These are phyloP conservation scores for Florisuga fusca DNA, from an alignment of 2,797 vertebrate species.

Conservation along the genomic window DNA sequence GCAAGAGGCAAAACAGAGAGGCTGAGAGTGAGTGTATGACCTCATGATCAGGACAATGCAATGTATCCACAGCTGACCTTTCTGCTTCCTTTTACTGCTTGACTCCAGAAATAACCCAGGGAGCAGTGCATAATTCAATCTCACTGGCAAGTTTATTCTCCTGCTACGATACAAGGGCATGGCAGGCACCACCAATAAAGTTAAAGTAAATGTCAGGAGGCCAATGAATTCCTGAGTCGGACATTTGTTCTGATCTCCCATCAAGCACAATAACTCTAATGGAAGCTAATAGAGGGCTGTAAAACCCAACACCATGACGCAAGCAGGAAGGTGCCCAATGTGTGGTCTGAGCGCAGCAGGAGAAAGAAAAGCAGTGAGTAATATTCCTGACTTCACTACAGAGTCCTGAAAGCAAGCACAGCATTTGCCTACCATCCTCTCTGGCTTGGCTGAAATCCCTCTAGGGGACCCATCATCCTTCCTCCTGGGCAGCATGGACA, in stretches of 20 bases:
- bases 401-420: background rate
- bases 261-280: constrained; percentile 60
- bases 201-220: constrained; percentile 68
- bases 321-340: constrained; percentile 18
- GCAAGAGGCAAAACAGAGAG: constrained; percentile 35
- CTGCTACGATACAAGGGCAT: background rate
- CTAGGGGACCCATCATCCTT: background rate
- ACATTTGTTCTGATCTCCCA: constrained; percentile 60
- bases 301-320: constrained; percentile 58
- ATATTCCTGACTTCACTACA: background rate
- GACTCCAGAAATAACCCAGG: constrained; percentile 39
- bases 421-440: background rate
- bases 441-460: background rate
- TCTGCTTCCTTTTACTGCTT: constrained; percentile 33
- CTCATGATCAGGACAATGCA: constrained; percentile 19
- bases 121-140: constrained; percentile 60
- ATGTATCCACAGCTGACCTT: constrained; percentile 45
- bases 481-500: background rate
- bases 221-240: constrained; percentile 58
- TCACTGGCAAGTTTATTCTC: constrained; percentile 38
- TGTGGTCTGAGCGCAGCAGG: background rate
- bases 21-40: background rate
- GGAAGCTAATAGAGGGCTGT: constrained; percentile 41
- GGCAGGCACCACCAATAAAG: constrained; percentile 62
- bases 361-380: constrained; percentile 1